Percentiles rank a stretch among this genome's conserved stretches.
phyloP scores from a whole-genome alignment of 2,113 vertebrate species.

The Circaetus gallicus region DNA sequence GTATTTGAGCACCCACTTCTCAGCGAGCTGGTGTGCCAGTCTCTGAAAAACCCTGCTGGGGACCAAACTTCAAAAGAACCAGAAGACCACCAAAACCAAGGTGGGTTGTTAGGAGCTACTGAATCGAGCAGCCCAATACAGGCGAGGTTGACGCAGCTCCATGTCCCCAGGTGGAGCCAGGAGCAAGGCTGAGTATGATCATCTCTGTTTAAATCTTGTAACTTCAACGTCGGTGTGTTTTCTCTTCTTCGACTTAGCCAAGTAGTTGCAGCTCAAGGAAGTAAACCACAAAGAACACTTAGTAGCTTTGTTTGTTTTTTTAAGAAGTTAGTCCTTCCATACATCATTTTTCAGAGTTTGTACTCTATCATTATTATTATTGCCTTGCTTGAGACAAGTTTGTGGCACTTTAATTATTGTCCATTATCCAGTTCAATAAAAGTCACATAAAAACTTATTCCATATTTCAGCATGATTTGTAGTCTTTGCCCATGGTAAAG shows the following conservation, averaged over 20 bases:
- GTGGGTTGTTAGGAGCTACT: not conserved
- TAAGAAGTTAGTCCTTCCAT: not conserved
- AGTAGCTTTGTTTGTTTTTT: not conserved
- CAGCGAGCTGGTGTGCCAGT: not conserved
- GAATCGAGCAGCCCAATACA: not conserved
- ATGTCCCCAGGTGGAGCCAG: fast-evolving
- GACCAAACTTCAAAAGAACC: not conserved
- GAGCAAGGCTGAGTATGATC: not conserved
- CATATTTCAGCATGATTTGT: not conserved
- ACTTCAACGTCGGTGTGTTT: not conserved
- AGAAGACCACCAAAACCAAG: not conserved
- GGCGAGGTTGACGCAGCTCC: fast-evolving
- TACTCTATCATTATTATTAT: not conserved
- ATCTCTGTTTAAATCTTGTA: not conserved
- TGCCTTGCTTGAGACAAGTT: not conserved
- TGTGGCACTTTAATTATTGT: slow-evolving; percentile 40
- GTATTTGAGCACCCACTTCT: fast-evolving
- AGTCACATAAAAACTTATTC: not conserved
- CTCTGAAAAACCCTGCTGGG: not conserved
- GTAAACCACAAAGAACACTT: not conserved
- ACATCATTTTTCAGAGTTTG: not conserved
- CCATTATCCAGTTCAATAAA: not conserved
- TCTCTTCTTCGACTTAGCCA: not conserved
- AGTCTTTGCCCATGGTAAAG: not conserved
- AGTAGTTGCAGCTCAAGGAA: not conserved